These are phyloP conservation scores for Scortum barcoo DNA, from an alignment of 2,113 vertebrate genomes.

Conservation along the genomic window DNA sequence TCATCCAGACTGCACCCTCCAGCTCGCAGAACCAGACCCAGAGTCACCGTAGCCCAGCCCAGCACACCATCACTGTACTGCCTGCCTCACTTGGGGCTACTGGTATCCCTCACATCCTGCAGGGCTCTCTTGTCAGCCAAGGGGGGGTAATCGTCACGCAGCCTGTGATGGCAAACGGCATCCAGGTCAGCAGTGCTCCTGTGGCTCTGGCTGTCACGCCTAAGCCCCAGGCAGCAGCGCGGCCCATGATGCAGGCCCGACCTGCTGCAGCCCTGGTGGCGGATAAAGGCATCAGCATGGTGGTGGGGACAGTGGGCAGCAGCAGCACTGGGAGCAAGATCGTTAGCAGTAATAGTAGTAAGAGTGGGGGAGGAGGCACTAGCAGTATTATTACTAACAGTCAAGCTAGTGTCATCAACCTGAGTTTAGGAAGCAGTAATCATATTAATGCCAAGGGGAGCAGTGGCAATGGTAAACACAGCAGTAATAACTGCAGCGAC, in stretches of 20 bases:
- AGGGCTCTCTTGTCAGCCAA: constrained; percentile 91
- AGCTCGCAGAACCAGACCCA: constrained; percentile 79
- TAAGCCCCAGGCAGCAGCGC: constrained; percentile 84
- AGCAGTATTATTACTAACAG: constrained; percentile 59
- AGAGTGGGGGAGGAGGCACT: constrained; percentile 64
- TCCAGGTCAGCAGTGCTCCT: constrained; percentile 91
- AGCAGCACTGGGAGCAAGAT: constrained; percentile 77
- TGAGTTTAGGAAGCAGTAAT: constrained; percentile 70
- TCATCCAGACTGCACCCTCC: constrained; percentile 92
- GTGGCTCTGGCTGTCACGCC: constrained; percentile 90
- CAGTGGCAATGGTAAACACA: constrained; percentile 59
- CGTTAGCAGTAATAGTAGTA: constrained; percentile 70
- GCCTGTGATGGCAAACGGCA: constrained; percentile 92
- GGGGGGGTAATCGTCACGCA: constrained; percentile 94
- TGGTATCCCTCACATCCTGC: constrained; percentile 90
- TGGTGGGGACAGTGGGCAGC: constrained; percentile 83
- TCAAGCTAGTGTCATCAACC: constrained; percentile 79
- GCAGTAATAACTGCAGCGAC: constrained; percentile 36
- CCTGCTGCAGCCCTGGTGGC: constrained; percentile 83
- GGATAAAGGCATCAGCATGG: constrained; percentile 84
- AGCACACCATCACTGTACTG: constrained; percentile 92
- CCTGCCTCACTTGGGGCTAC: constrained; percentile 91
- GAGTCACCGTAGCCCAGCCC: constrained; percentile 69
- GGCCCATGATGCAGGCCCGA: constrained; percentile 88
- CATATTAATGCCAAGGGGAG: constrained; percentile 62